Evolutionary conservation across 2,113 vertebrate species (phyloP), one percentile per base, ranked within the genome.

Genomic region (Nothobranchius furzeri): DNA sequence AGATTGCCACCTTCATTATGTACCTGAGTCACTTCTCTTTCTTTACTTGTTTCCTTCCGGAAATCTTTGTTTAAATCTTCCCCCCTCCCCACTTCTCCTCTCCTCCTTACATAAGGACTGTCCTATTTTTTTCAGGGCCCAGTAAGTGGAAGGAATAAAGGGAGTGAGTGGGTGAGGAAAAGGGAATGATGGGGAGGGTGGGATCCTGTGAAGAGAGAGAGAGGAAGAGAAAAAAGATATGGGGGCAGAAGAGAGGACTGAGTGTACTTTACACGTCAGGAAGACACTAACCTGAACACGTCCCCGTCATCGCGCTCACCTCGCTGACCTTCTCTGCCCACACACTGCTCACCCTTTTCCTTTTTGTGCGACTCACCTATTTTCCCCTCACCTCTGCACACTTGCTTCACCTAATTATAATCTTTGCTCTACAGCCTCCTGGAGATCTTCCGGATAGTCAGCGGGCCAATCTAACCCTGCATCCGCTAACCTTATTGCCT

Each of bases 81-180:
- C 71, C n/a, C 53, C 46, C 70, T 35, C 74, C 82, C 71, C 79
- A 60, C 77, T 57, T 78, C 78, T 76, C 78, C 74, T 69, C 62
- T 78, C 47, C 47, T 77, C 74, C 88, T 92, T 92, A 91, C 84
- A 90, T 90, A 92, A 92, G 64, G 80, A 72, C 69, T 90, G 86
- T 83, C 87, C 87, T 90, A 87, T 84, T 88, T 90, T 84, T 90
- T 88, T 63, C 79, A 84, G 79, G 89, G 70, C 87, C 79, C 73
- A 82, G 80, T 81, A 84, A 85, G 77, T 79, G 59, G 81, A 69
- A 79, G 79, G 74, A 84, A 85, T 84, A 84, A 85, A 87, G 68
- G 70, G 74, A 87, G 75, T 78, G 73, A 84, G 89, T 88, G 84
- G 82, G 85, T 73, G 82, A 82, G 66, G 76, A 76, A 79, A 69